Evolutionary conservation across 2,888 invertebrate genomes (phyloP).

Genomic region (Pammene fasciana): DNA sequence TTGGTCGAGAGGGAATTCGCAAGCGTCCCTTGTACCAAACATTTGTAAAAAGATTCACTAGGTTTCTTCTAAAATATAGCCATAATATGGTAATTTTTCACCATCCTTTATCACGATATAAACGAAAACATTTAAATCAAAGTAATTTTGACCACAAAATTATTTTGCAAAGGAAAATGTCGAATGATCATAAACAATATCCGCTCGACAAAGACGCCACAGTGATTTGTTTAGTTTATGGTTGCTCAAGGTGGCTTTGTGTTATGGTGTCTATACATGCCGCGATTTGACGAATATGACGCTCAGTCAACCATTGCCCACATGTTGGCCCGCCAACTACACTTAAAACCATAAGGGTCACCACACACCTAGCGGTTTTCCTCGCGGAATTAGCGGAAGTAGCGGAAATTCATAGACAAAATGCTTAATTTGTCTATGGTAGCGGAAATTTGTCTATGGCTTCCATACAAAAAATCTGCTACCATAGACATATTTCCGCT

Average conservation of each 20-base stretch:
- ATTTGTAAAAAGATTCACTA: constrained; percentile 47
- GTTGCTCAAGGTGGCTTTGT: constrained; percentile 19
- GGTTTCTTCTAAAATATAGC: constrained; percentile 34
- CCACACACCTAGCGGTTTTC: no score
- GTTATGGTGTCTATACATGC: background rate
- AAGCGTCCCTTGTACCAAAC: constrained; percentile 52
- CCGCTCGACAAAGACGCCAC: constrained; percentile 70
- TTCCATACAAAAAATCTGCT: no score
- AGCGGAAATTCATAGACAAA: no score
- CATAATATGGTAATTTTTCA: constrained; percentile 33
- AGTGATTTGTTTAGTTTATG: constrained; percentile 42
- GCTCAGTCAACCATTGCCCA: no score
- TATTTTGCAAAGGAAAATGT: constrained; percentile 73
- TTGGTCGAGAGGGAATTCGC: constrained; percentile 59
- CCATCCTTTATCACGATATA: constrained; percentile 43
- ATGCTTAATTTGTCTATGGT: no score
- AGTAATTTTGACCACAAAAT: constrained; percentile 59
- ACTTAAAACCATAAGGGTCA: no score
- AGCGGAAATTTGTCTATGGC: no score
- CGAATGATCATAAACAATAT: constrained; percentile 74
- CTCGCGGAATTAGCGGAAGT: no score
- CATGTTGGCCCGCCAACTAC: no score
- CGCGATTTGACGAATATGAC: no score
- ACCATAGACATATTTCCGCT: no score
- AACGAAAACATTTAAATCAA: constrained; percentile 47